Evolutionary conservation across 2,797 vertebrate genomes (phyloP), one percentile per base, ranked within the genome.

Genomic region (Crypturellus tataupa): DNA sequence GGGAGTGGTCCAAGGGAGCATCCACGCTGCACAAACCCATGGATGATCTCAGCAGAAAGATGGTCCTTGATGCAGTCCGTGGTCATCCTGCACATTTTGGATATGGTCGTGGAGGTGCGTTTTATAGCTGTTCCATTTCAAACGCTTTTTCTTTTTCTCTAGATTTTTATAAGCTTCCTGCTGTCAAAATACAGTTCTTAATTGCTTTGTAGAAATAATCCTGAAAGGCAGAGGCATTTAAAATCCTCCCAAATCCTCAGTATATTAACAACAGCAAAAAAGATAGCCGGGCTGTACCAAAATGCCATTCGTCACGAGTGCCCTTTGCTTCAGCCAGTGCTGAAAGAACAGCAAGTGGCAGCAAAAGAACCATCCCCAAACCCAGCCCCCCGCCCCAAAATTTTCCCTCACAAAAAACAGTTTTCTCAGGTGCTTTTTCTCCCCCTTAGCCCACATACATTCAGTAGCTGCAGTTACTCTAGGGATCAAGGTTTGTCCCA

Each of bases 131-230:
- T 91, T 94, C 49, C 3, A 40, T 91, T 95, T 91, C 92, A 94
- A 97, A 95, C 33, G 40, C 80, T 81, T 85, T 71, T 76, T 65
- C 72, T 64, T 19, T 73, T 75, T 40, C 87, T 63, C 64, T 37
- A 90, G 86, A 31, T 84, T 90, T 96, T 95, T 81, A 78, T 65
- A 92, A 95, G 94, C 73, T 94, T 97, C 92, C 65, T 84, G 91
- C 91, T 90, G 93, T 91, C 93, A 95, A 94, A 94, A 94, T 35
- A 94, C 94, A 93, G 92, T 95, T 94, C 88, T 85, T 92, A 89
- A 82, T 93, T 94, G 92, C 95, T 96, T 94, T 75, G 94, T 90
- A 95, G 85, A 97, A 96, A 97, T 95, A 96, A 97, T 93, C 87
- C 88, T 94, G 89, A 96, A 92, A 94, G 88, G 89, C 55, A 94